Evolutionary conservation across 2,888 invertebrate species (phyloP), one percentile per base, ranked within the genome.

Genomic region (Furcula furcula): DNA sequence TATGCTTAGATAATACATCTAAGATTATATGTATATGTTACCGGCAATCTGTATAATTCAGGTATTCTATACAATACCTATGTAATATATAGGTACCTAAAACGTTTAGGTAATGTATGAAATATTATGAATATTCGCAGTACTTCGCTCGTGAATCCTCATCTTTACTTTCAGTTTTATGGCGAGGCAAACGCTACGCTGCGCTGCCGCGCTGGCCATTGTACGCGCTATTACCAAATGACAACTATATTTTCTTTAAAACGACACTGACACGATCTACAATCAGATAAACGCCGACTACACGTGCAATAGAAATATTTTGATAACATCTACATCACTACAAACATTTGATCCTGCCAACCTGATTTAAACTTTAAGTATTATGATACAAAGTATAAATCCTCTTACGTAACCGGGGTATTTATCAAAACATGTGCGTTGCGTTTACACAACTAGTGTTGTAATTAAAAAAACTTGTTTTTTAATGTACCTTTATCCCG

Each of bases 381-480:
- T 3, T 1, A 0, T 0, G 0, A 0, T 0, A 1, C 18, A 39
- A 37, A 37, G 28, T 21, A 26, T 4, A 20, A 22, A 21, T 27
- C 40, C 0, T 0, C 1, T 0, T n/a, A 5, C 4, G 2, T 12
- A 22, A 6, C 6, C n/a, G 3, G 2, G 2, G 13, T 3, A 3
- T 3, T 22, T 9, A 22, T 4, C 6, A 23, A 12, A 23, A 12
- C 54, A 51, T 52, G 55, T 56, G 54, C 52, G 52, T 52, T 43
- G 54, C 55, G 52, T 60, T 61, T 58, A 62, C 54, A 33, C 40
- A 60, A 55, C 58, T 16, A 28, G 54, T 68, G 71, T 68, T 53
- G 73, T 64, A 73, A 73, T 73, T 72, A 60, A 59, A 60, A 55
- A 68, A 66, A 60, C 62, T 61, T 34, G 54, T 55, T n/a, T n/a